Conservation (phyloP, 2,888 invertebrate species). For the Serrognathus titanus region DNA sequence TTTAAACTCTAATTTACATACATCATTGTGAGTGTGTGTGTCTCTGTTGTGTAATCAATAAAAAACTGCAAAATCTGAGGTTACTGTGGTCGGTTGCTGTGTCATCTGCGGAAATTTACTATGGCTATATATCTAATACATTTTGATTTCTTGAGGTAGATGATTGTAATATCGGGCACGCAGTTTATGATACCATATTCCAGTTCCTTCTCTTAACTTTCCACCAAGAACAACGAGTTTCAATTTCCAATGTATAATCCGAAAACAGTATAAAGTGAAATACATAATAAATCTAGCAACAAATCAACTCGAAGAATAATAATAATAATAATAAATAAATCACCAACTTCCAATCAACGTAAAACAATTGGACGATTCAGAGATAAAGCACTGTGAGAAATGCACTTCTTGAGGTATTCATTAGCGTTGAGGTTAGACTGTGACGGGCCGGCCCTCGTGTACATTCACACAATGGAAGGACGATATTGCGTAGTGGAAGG, state of each 20-base stretch:
- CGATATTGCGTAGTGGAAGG: constrained; percentile 45
- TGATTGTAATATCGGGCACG: constrained; percentile 43
- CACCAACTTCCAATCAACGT: constrained; percentile 19
- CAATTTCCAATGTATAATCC: constrained; percentile 17
- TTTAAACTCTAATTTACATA: constrained; percentile 23
- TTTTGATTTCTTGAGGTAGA: constrained; percentile 51
- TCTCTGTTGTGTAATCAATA: constrained; percentile 23
- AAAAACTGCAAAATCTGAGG: constrained; percentile 36
- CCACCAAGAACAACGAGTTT: constrained; percentile 33
- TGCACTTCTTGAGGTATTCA: constrained; percentile 40
- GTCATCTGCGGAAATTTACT: constrained; percentile 45
- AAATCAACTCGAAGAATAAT: constrained; percentile 9
- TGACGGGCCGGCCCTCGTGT: constrained; percentile 15
- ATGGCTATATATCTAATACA: constrained; percentile 43
- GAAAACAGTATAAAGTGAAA: constrained; percentile 6
- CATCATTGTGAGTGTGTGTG: constrained; percentile 12
- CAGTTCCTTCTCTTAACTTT: constrained; percentile 42
- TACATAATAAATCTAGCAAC: constrained; percentile 19
- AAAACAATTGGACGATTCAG: constrained; percentile 26
- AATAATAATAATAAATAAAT: constrained; percentile 25
- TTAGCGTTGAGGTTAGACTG: constrained; percentile 24
- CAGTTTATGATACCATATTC: constrained; percentile 45
- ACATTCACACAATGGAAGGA: constrained; percentile 35
- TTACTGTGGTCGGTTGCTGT: constrained; percentile 43
- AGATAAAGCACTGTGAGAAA: constrained; percentile 32